Evolutionary conservation across 2,797 vertebrate genomes (phyloP).

Genomic region (Triplophysa bombifrons): DNA sequence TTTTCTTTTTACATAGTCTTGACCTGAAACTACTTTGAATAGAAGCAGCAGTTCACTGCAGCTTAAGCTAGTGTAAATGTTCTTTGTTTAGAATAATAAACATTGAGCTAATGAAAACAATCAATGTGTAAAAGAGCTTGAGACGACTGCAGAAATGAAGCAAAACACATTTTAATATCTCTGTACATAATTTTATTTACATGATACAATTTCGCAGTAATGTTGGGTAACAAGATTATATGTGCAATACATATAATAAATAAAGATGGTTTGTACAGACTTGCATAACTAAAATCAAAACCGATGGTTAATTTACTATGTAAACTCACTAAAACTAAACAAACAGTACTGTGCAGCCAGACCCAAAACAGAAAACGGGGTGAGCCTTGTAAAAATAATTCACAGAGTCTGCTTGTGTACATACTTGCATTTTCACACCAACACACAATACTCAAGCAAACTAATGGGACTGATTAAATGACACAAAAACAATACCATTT

Average conservation of each 20-base stretch:
- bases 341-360: slow-evolving; percentile 59
- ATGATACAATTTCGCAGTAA: slow-evolving; percentile 74
- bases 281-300: slow-evolving; percentile 74
- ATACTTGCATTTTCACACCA: slow-evolving; percentile 38
- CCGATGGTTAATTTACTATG: slow-evolving; percentile 54
- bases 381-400: slow-evolving; percentile 40
- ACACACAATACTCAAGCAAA: slow-evolving; percentile 34
- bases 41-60: too few species aligned
- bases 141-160: background rate
- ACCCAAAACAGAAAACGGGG: slow-evolving; percentile 49
- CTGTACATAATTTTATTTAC: slow-evolving; percentile 82
- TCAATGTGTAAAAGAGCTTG: too few species aligned
- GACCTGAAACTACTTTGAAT: too few species aligned
- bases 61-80: too few species aligned
- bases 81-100: too few species aligned
- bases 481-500: slow-evolving; percentile 46
- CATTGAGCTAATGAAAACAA: too few species aligned
- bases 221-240: slow-evolving; percentile 71
- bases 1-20: too few species aligned
- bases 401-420: slow-evolving; percentile 30
- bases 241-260: slow-evolving; percentile 80
- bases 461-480: slow-evolving; percentile 30
- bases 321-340: slow-evolving; percentile 46
- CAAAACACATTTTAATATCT: slow-evolving; percentile 56
- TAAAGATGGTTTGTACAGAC: slow-evolving; percentile 80